Evolutionary conservation across 2,888 invertebrate species (phyloP).

Genomic region (Lacanobia wlatinum): DNA sequence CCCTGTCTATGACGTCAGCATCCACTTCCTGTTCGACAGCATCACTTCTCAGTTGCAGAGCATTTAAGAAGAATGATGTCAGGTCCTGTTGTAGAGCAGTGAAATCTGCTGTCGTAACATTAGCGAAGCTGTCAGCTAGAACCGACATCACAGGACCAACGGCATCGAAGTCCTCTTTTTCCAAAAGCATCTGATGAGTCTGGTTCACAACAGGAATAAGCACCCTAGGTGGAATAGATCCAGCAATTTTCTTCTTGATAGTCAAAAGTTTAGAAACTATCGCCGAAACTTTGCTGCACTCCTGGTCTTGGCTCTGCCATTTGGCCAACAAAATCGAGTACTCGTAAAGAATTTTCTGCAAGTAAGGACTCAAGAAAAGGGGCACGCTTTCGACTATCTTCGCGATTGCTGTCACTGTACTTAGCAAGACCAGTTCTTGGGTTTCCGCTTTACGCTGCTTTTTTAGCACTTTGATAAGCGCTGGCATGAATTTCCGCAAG

Average conservation of each 20-base stretch:
- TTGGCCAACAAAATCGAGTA: conserved; percentile 91
- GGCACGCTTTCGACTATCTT: conserved; percentile 96
- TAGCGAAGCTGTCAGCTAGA: conserved; percentile 93
- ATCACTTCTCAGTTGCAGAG: conserved; percentile 93
- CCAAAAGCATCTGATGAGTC: conserved; percentile 91
- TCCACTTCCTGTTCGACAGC: conserved; percentile 80
- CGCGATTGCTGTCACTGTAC: conserved; percentile 94
- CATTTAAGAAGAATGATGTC: conserved; percentile 93
- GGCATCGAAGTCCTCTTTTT: conserved; percentile 91
- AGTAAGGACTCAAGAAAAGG: conserved; percentile 96
- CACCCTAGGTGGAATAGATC: conserved; percentile 93
- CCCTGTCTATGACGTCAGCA: conserved; percentile 85
- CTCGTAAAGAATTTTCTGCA: conserved; percentile 93
- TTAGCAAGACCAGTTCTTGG: conserved; percentile 92
- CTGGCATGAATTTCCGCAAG: conserved; percentile 95
- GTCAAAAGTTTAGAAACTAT: conserved; percentile 91
- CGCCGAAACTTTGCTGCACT: conserved; percentile 87
- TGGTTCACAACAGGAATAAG: conserved; percentile 94
- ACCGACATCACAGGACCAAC: conserved; percentile 94
- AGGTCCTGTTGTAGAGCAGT: conserved; percentile 92
- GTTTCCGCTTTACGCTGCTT: conserved; percentile 91
- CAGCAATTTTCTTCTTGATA: conserved; percentile 93
- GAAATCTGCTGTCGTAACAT: conserved; percentile 92
- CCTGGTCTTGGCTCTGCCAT: conserved; percentile 87
- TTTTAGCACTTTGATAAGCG: conserved; percentile 92